Evolutionary conservation across 1,140 invertebrate species (phyloP).

Genomic region (Aporrectodea caliginosa): DNA sequence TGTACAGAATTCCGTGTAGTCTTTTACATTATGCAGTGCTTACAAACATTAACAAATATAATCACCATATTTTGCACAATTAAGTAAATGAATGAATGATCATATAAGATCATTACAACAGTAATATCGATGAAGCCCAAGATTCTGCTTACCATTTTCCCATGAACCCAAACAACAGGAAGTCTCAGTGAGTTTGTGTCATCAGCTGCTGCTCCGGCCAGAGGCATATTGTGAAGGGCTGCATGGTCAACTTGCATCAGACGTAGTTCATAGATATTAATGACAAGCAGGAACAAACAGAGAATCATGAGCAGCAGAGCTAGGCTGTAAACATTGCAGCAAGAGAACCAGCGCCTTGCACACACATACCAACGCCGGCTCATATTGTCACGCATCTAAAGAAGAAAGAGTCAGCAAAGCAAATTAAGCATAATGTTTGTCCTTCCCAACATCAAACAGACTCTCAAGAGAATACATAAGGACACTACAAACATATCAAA

Average conservation of each 20-base stretch:
- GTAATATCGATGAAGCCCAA: too few species aligned
- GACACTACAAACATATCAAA: too few species aligned
- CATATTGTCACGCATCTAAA: neutral
- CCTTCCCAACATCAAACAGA: too few species aligned
- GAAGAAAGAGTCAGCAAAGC: too few species aligned
- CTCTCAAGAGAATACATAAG: too few species aligned
- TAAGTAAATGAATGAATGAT: too few species aligned
- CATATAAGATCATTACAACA: too few species aligned
- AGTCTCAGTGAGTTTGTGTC: neutral
- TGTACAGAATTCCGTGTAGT: too few species aligned
- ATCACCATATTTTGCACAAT: too few species aligned
- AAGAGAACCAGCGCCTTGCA: neutral
- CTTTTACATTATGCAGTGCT: too few species aligned
- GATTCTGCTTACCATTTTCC: neutral
- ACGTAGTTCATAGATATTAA: neutral
- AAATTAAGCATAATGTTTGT: too few species aligned
- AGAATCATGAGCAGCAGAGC: neutral
- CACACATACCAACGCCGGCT: neutral
- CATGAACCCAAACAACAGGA: neutral
- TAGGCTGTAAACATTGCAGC: neutral
- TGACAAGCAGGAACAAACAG: neutral
- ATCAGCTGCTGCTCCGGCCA: neutral
- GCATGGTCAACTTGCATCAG: neutral
- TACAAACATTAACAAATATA: too few species aligned
- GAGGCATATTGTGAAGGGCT: neutral